phyloP scores from a whole-genome alignment of 2,888 invertebrate species.

The Gnatocerus cornutus region DNA sequence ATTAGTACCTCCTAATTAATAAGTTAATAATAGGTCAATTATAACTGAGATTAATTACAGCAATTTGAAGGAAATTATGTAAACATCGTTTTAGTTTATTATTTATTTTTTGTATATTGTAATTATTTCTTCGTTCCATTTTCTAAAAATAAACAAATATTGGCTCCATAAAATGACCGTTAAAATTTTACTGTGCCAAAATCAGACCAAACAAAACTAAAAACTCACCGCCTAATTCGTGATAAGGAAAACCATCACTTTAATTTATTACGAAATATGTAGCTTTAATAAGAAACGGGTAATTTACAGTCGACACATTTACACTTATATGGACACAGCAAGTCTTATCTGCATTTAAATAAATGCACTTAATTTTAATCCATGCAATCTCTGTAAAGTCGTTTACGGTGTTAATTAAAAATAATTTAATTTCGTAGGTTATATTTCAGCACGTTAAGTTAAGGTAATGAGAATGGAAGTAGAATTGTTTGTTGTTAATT shows the following conservation, averaged over 20 bases:
- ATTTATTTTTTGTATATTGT: too few relatives aligned
- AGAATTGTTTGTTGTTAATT: slow-evolving; percentile 24
- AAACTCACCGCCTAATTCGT: too few relatives aligned
- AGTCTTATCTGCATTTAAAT: not conserved
- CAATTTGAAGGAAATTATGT: too few relatives aligned
- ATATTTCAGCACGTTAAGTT: slow-evolving; percentile 17
- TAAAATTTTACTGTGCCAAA: too few relatives aligned
- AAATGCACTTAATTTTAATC: slow-evolving; percentile 20
- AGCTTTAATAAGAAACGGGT: slow-evolving; percentile 16
- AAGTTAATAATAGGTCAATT: too few relatives aligned
- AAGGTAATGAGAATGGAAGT: slow-evolving; percentile 6
- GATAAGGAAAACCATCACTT: not conserved
- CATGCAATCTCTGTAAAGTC: not conserved
- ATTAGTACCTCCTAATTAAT: too few relatives aligned
- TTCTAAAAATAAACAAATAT: too few relatives aligned
- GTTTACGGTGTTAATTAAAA: slow-evolving; percentile 3
- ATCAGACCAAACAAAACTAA: not conserved
- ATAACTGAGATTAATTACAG: too few relatives aligned
- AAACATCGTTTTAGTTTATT: too few relatives aligned
- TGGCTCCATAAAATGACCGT: too few relatives aligned
- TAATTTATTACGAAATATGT: slow-evolving; percentile 11
- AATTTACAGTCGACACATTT: slow-evolving; percentile 17
- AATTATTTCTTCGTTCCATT: too few relatives aligned
- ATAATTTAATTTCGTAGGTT: not conserved
- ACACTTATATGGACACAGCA: slow-evolving; percentile 16